These are phyloP conservation scores for Ophioninae sp. DNA, from an alignment of 2,888 invertebrate species.

Conservation along the genomic window DNA sequence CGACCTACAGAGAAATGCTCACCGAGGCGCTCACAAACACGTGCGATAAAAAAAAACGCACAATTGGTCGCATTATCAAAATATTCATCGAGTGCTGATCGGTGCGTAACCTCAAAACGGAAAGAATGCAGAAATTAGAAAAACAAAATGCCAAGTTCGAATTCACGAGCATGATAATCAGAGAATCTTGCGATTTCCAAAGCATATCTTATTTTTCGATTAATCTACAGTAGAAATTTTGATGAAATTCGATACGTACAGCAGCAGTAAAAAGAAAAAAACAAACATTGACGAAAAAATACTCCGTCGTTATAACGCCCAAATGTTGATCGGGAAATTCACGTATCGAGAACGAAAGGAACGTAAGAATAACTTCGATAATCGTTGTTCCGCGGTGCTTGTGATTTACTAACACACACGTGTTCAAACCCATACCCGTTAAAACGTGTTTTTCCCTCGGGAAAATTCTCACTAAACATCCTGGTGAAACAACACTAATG, in stretches of 20 bases:
- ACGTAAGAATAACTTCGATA: constrained; percentile 52
- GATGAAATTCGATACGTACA: background rate
- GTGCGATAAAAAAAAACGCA: constrained; percentile 11
- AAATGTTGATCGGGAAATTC: constrained; percentile 34
- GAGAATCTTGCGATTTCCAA: constrained; percentile 18
- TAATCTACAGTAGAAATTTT: constrained; percentile 23
- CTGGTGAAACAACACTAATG: too few relatives aligned
- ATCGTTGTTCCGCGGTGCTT: constrained; percentile 61
- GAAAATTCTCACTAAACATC: background rate
- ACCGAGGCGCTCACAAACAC: background rate
- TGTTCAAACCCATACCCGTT: background rate
- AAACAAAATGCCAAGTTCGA: background rate
- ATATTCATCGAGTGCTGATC: background rate
- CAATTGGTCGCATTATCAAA: background rate
- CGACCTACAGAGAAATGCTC: background rate
- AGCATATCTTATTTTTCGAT: constrained; percentile 60
- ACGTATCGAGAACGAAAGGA: constrained; percentile 19
- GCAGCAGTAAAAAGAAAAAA: background rate
- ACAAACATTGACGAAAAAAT: background rate
- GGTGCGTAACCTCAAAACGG: background rate
- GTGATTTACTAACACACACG: constrained; percentile 42
- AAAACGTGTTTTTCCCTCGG: background rate
- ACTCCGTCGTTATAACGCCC: constrained; percentile 40
- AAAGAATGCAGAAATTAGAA: background rate
- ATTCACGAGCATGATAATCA: background rate